Percentiles rank a stretch among this genome's conserved stretches.
phyloP scores from a whole-genome alignment of 2,888 invertebrate genomes.

The Cryptocephalus moraei region DNA sequence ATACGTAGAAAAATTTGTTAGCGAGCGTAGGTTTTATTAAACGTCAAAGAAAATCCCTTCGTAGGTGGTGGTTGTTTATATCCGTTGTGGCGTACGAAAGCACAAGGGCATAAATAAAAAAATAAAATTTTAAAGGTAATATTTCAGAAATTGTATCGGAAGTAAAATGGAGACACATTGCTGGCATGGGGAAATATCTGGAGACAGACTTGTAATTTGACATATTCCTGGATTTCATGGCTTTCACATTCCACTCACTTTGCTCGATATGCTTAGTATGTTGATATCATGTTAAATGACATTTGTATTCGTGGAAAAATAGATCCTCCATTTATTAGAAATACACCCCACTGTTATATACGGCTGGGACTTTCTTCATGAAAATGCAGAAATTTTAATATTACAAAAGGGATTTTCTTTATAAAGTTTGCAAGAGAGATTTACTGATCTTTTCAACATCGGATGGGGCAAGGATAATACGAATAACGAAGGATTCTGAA shows the following conservation, averaged over 20 bases:
- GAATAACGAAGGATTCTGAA: too few relatives aligned
- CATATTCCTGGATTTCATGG: conserved; percentile 5
- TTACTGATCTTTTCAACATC: too few relatives aligned
- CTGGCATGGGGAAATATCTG: conserved; percentile 4
- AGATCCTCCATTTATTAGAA: conserved; percentile 2
- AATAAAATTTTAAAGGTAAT: conserved; percentile 4
- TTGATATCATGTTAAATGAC: conserved; percentile 5
- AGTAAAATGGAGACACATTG: conserved; percentile 6
- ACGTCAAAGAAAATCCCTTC: too few relatives aligned
- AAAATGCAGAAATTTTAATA: conserved; percentile 2
- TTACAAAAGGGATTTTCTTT: conserved; percentile 1
- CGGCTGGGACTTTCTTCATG: neutral
- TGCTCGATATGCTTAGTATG: conserved; percentile 5
- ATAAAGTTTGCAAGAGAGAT: neutral
- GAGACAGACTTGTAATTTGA: conserved; percentile 7
- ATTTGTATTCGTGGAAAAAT: conserved; percentile 1
- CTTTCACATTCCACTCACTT: conserved; percentile 3
- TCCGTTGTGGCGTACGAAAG: too few relatives aligned
- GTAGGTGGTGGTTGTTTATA: too few relatives aligned
- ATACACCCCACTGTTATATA: conserved; percentile 2
- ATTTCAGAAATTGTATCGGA: conserved; percentile 3
- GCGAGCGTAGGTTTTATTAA: too few relatives aligned
- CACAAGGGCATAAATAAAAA: too few relatives aligned
- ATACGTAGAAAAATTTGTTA: too few relatives aligned
- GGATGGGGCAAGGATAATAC: too few relatives aligned